Evolutionary conservation across 1,140 invertebrate genomes (phyloP).

Genomic region (Zophobas atratus): DNA sequence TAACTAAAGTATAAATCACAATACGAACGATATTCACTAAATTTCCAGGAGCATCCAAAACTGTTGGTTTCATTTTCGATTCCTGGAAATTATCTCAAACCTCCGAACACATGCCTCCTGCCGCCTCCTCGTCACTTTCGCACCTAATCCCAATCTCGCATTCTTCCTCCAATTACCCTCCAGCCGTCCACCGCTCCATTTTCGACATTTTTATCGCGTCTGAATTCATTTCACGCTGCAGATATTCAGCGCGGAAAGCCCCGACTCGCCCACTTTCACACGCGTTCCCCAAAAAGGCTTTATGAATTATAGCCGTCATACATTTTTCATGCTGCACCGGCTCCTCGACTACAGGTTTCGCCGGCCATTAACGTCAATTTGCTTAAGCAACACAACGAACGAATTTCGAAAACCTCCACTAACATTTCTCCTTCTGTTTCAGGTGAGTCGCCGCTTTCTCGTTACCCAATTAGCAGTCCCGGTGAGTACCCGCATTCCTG

Average conservation of each 20-base stretch:
- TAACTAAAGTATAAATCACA: too few species aligned
- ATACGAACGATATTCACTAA: too few species aligned
- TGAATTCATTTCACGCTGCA: background rate
- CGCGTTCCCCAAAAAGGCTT: conserved; percentile 19
- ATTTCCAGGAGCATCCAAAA: too few species aligned
- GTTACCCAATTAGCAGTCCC: conserved; percentile 6
- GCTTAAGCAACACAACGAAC: conserved; percentile 14
- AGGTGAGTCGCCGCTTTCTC: conserved; percentile 22
- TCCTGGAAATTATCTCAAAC: too few species aligned
- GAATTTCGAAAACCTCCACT: conserved; percentile 17
- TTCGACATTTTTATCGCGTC: conserved; percentile 2
- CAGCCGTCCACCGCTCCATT: background rate
- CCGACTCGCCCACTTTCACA: conserved; percentile 28
- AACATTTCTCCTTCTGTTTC: conserved; percentile 19
- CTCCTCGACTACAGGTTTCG: conserved; percentile 26
- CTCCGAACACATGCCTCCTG: too few species aligned
- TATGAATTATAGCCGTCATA: conserved; percentile 36
- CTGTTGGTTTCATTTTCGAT: too few species aligned
- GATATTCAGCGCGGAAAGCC: conserved; percentile 23
- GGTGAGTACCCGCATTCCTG: conserved; percentile 11
- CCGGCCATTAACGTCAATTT: conserved; percentile 19
- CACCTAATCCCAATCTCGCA: too few species aligned
- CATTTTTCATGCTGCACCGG: conserved; percentile 32
- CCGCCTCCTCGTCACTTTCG: too few species aligned
- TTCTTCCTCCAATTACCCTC: too few species aligned